These are phyloP conservation scores for Pseudomyrmex gracilis DNA, from an alignment of 1,140 invertebrate species.

Conservation along the genomic window DNA sequence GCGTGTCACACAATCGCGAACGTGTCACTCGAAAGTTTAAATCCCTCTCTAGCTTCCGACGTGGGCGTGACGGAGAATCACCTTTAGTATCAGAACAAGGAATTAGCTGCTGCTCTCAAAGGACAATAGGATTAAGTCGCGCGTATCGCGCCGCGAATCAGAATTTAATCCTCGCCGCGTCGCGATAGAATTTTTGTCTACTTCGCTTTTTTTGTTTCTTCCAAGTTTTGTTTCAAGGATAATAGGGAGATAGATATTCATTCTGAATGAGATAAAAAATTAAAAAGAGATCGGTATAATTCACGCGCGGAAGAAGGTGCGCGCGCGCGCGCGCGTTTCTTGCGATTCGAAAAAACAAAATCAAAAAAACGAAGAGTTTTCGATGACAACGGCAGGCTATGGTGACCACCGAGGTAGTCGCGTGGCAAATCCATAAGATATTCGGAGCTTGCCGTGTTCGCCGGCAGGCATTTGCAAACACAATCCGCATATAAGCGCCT, in stretches of 20 bases:
- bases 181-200: slow-evolving; percentile 11
- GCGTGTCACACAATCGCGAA: slow-evolving; percentile 30
- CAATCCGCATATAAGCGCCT: slow-evolving; percentile 64
- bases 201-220: neutral
- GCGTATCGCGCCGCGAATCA: slow-evolving; percentile 17
- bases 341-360: neutral
- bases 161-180: slow-evolving; percentile 20
- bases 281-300: no score
- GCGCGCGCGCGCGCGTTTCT: neutral
- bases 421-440: slow-evolving; percentile 76
- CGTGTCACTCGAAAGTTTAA: slow-evolving; percentile 61
- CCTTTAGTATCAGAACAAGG: slow-evolving; percentile 16
- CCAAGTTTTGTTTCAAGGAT: neutral
- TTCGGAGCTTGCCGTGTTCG: slow-evolving; percentile 42
- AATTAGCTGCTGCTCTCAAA: slow-evolving; percentile 36
- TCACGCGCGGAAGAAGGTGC: neutral
- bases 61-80: slow-evolving; percentile 57
- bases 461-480: slow-evolving; percentile 48
- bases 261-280: neutral
- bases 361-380: slow-evolving; percentile 7
- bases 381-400: neutral
- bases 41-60: slow-evolving; percentile 63
- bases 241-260: no score
- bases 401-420: slow-evolving; percentile 76
- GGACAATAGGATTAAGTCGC: slow-evolving; percentile 67